These are phyloP conservation scores for Masticophis lateralis DNA, from an alignment of 2,797 vertebrate species.

Conservation along the genomic window DNA sequence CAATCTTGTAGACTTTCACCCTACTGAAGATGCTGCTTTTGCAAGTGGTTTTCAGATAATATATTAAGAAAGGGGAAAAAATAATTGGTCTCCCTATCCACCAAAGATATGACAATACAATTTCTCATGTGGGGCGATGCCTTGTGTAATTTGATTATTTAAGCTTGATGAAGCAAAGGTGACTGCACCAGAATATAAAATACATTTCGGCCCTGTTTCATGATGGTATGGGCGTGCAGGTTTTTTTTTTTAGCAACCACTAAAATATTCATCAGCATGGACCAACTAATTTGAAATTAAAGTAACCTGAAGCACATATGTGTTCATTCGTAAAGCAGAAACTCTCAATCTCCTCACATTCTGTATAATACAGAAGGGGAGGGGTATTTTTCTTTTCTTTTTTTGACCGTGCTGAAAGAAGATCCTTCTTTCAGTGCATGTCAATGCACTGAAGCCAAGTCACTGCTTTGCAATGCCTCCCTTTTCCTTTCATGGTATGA, in stretches of 20 bases:
- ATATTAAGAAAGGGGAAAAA: slow-evolving; percentile 36
- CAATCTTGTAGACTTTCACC: slow-evolving; percentile 74
- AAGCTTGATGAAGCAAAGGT: slow-evolving; percentile 17
- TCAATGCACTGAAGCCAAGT: background rate
- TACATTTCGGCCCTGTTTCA: slow-evolving; percentile 6
- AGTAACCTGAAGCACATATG: slow-evolving; percentile 14
- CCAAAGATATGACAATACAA: slow-evolving; percentile 36
- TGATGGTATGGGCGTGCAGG: slow-evolving; percentile 36
- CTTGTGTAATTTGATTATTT: slow-evolving; percentile 31
- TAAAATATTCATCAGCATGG: slow-evolving; percentile 59
- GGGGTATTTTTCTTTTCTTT: background rate
- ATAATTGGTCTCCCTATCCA: slow-evolving; percentile 25
- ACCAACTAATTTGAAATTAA: slow-evolving; percentile 30
- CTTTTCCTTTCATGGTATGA: background rate
- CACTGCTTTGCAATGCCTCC: background rate
- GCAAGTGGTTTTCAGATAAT: slow-evolving; percentile 69
- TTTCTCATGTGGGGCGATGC: slow-evolving; percentile 34
- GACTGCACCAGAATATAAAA: slow-evolving; percentile 35
- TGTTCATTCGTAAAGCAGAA: background rate
- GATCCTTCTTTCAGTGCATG: background rate
- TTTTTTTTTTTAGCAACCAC: slow-evolving; percentile 24
- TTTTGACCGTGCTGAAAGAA: background rate
- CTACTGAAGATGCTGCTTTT: slow-evolving; percentile 61
- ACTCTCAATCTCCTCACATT: background rate
- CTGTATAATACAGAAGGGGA: background rate